These are phyloP conservation scores for Chrysemys picta DNA, from an alignment of 2,113 vertebrate species.

Conservation along the genomic window DNA sequence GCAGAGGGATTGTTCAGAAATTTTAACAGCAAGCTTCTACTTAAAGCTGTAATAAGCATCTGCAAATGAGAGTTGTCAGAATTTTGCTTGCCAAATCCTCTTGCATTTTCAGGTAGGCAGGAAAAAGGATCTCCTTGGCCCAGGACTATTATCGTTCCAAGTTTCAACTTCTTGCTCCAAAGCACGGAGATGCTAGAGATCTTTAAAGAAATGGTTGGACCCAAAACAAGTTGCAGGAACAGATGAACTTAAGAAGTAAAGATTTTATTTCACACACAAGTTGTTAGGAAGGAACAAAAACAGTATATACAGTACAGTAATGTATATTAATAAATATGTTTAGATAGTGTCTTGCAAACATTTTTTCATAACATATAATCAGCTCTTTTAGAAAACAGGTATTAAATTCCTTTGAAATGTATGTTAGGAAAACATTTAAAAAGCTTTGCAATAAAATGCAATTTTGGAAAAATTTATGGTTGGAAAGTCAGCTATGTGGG, in stretches of 20 bases:
- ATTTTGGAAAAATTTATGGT: not conserved
- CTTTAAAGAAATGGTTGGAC: rapidly evolving
- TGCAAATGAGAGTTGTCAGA: not conserved
- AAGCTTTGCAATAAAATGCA: not conserved
- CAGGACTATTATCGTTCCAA: not conserved
- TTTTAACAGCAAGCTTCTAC: not conserved
- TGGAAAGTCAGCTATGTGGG: not conserved
- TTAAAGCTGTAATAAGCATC: not conserved
- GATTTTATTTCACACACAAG: not conserved
- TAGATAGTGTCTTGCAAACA: not conserved
- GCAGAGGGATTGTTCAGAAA: not conserved
- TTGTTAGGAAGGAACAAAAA: not conserved
- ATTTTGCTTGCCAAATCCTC: not conserved
- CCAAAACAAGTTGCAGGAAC: not conserved
- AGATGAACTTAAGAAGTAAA: not conserved
- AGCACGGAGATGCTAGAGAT: not conserved
- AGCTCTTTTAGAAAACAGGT: not conserved
- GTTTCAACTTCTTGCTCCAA: not conserved
- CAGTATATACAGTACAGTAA: rapidly evolving
- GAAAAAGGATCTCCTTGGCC: not conserved
- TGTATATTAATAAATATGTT: not conserved
- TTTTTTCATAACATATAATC: not conserved
- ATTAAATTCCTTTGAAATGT: not conserved
- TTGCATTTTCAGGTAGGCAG: not conserved
- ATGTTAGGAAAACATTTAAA: rapidly evolving